These are phyloP conservation scores for Drosophila takahashii DNA, from an alignment of 1,140 invertebrate genomes.

Conservation along the genomic window DNA sequence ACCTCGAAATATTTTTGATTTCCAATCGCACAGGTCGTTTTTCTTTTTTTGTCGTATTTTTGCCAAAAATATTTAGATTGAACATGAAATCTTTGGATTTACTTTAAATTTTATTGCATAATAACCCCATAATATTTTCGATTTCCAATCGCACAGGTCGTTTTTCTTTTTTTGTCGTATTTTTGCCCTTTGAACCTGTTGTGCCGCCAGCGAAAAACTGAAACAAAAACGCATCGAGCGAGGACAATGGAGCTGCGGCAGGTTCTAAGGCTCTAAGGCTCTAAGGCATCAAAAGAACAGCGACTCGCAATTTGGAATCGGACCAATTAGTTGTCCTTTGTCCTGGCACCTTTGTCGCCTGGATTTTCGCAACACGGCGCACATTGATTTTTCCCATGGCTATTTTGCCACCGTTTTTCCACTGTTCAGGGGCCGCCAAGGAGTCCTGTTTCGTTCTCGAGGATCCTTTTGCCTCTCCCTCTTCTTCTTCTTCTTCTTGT, in stretches of 20 bases:
- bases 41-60: no score
- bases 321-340: conserved; percentile 61
- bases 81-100: no score
- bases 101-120: no score
- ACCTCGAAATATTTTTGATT: not conserved
- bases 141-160: conserved; percentile 1
- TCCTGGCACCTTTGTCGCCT: conserved; percentile 41
- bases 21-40: not conserved
- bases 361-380: conserved; percentile 35
- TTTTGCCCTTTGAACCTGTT: conserved; percentile 39
- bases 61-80: not conserved
- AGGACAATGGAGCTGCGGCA: conserved; percentile 33
- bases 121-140: not conserved
- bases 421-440: conserved; percentile 14
- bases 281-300: conserved; percentile 26
- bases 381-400: conserved; percentile 44
- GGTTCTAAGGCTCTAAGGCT: conserved; percentile 13
- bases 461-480: not conserved
- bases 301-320: conserved; percentile 54
- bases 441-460: conserved; percentile 18
- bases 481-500: not conserved
- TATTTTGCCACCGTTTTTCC: conserved; percentile 35
- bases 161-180: no score
- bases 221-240: conserved; percentile 4
- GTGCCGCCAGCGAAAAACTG: conserved; percentile 22